phyloP scores from a whole-genome alignment of 2,888 invertebrate genomes.

The Agrochola lychnidis region DNA sequence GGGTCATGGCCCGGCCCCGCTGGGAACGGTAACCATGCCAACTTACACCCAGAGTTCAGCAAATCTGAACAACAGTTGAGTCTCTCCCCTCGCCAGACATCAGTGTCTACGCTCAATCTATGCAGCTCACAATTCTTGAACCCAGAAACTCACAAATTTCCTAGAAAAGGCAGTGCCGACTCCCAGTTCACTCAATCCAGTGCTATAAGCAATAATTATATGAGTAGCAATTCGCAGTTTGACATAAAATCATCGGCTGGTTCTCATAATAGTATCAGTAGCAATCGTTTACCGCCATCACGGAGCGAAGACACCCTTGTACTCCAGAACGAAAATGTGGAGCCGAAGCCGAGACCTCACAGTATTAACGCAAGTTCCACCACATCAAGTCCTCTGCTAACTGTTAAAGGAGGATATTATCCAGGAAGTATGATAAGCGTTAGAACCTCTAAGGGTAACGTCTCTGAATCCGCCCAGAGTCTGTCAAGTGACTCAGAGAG shows the following conservation, averaged over 20 bases:
- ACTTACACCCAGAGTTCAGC: conserved; percentile 93
- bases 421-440: conserved; percentile 92
- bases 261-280: conserved; percentile 84
- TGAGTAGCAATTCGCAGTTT: conserved; percentile 86
- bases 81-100: conserved; percentile 88
- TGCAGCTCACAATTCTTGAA: conserved; percentile 90
- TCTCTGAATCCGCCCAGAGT: conserved; percentile 92
- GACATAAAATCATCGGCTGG: conserved; percentile 82
- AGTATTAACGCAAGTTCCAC: conserved; percentile 92
- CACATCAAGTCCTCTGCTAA: conserved; percentile 93
- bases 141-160: conserved; percentile 83
- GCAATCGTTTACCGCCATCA: conserved; percentile 92
- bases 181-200: conserved; percentile 91
- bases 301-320: conserved; percentile 95
- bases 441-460: conserved; percentile 90
- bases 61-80: conserved; percentile 95
- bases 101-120: conserved; percentile 88
- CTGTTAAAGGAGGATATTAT: conserved; percentile 91
- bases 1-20: conserved; percentile 97
- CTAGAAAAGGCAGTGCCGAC: conserved; percentile 91
- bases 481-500: conserved; percentile 92
- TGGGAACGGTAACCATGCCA: conserved; percentile 88
- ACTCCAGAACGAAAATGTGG: conserved; percentile 82
- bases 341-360: conserved; percentile 90
- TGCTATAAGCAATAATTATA: conserved; percentile 77